A percentile compares a stretch with the other conserved stretches of the same genome.
phyloP scores from a whole-genome alignment of 2,113 vertebrate genomes.

The Aegotheles bennettii region DNA sequence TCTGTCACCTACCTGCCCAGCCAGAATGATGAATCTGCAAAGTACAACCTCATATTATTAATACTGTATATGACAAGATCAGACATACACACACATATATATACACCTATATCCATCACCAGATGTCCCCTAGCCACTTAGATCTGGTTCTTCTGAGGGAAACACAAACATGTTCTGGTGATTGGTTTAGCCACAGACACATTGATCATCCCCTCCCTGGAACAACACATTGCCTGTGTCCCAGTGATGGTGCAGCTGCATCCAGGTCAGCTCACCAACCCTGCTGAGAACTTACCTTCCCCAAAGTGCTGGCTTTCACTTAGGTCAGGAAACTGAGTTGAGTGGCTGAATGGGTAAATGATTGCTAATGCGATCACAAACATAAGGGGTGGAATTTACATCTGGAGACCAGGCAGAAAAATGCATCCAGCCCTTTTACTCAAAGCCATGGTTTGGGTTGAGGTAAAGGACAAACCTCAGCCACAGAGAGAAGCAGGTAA shows the following conservation, averaged over 20 bases:
- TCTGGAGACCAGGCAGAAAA: background rate
- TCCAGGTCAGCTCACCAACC: background rate
- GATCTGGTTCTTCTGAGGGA: background rate
- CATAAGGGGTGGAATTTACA: background rate
- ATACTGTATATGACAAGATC: background rate
- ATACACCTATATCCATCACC: background rate
- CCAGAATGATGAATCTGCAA: background rate
- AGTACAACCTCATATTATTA: too few species aligned
- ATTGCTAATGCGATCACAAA: too few species aligned
- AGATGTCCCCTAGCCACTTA: background rate
- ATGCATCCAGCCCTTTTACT: background rate
- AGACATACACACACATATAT: too few species aligned
- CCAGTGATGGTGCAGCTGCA: too few species aligned
- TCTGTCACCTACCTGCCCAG: background rate
- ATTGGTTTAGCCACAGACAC: background rate
- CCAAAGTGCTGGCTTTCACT: background rate
- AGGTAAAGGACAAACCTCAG: background rate
- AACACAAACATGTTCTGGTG: background rate
- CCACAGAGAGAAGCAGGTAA: background rate
- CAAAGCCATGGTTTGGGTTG: background rate
- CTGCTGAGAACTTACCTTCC: background rate
- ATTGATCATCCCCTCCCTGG: background rate
- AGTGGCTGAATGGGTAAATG: too few species aligned
- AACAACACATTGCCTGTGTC: background rate
- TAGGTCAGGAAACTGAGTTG: too few species aligned